phyloP scores from a whole-genome alignment of 2,888 invertebrate species.

The Stenodera caucasica region DNA sequence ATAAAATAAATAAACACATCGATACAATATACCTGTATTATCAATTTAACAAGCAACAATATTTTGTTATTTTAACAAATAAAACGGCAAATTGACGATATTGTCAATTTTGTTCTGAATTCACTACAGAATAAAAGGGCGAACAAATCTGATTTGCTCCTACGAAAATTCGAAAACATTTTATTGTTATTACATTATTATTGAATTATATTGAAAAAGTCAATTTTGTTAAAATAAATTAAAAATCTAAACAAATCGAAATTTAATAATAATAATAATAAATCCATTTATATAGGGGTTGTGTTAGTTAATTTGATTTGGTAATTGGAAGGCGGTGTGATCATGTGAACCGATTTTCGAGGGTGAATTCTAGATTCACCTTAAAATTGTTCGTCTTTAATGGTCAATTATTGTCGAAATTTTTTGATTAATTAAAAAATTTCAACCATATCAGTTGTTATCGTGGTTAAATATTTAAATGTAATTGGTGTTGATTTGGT shows the following conservation, averaged over 20 bases:
- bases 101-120: background rate
- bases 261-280: background rate
- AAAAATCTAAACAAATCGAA: background rate
- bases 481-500: no score
- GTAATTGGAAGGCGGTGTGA: background rate
- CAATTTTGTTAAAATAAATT: background rate
- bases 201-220: background rate
- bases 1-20: no score
- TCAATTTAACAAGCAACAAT: constrained; percentile 1
- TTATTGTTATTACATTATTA: background rate
- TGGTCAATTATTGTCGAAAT: no score
- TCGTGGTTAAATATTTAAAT: no score
- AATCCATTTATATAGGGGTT: background rate
- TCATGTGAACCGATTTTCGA: constrained; percentile 9
- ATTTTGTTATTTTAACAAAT: background rate
- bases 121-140: background rate
- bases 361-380: no score
- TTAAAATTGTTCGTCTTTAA: background rate
- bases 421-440: no score
- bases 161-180: background rate
- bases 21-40: constrained; percentile 10
- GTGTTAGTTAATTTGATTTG: constrained; percentile 4
- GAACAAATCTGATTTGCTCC: background rate
- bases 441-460: no score
- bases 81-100: background rate